Conservation (phyloP, 2,113 vertebrate genomes). For the Brachyistius frenatus region DNA sequence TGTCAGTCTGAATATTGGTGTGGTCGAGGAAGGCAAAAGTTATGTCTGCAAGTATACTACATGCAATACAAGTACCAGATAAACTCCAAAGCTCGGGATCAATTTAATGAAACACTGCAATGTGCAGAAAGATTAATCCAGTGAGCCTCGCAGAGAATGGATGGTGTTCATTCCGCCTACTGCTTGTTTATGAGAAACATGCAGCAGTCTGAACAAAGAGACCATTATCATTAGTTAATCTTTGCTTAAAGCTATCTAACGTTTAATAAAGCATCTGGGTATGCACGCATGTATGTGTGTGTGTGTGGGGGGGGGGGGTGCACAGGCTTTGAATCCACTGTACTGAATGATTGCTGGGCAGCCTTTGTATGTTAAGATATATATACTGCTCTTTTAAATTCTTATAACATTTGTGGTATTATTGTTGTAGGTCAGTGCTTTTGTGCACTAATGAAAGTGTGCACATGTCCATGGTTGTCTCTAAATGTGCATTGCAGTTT, state of each 20-base stretch:
- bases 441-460: conserved; percentile 7
- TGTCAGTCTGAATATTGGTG: background rate
- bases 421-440: background rate
- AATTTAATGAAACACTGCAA: conserved; percentile 37
- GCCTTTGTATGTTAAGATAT: no score
- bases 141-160: conserved; percentile 43
- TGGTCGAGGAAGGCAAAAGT: conserved; percentile 7
- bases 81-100: conserved; percentile 31
- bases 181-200: conserved; percentile 47
- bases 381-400: no score
- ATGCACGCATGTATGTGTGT: conserved; percentile 19
- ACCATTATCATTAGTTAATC: conserved; percentile 55
- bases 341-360: background rate
- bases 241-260: conserved; percentile 32
- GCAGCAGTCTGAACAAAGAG: conserved; percentile 27
- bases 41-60: conserved; percentile 27
- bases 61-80: conserved; percentile 18
- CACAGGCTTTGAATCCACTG: background rate
- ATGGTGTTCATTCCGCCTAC: conserved; percentile 36
- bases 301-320: background rate
- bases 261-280: conserved; percentile 41
- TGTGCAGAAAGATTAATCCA: conserved; percentile 54
- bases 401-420: background rate
- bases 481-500: conserved; percentile 27
- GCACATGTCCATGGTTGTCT: conserved; percentile 10